These are phyloP conservation scores for Passer montanus DNA, from an alignment of 2,113 vertebrate genomes.

Conservation along the genomic window DNA sequence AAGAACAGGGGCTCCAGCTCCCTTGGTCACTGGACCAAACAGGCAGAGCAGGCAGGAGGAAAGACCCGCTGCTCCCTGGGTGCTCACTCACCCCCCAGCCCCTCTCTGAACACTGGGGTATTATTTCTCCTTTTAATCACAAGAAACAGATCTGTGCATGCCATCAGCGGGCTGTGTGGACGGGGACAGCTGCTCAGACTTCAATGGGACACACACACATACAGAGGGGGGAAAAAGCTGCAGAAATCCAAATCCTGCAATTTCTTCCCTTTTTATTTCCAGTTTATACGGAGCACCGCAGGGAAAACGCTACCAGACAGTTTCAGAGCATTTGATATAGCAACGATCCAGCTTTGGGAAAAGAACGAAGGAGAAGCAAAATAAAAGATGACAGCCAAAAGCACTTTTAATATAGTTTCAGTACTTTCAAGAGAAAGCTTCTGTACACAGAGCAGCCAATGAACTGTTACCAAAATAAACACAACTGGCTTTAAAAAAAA, in stretches of 20 bases:
- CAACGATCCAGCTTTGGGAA: conserved; percentile 47
- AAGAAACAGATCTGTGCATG: conserved; percentile 49
- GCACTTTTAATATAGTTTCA: conserved; percentile 59
- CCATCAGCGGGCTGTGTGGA: not conserved
- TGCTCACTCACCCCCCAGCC: not conserved
- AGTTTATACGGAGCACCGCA: conserved; percentile 28
- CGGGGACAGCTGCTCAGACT: conserved; percentile 56
- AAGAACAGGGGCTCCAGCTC: not conserved
- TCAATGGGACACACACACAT: not conserved
- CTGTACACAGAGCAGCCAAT: conserved; percentile 29
- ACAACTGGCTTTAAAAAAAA: conserved; percentile 16
- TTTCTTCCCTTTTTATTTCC: conserved; percentile 51
- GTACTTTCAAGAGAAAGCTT: conserved; percentile 61
- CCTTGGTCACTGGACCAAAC: not conserved
- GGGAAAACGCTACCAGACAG: conserved; percentile 56
- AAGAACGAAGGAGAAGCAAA: conserved; percentile 40
- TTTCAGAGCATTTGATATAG: conserved; percentile 52
- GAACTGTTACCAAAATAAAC: conserved; percentile 64
- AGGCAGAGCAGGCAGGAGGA: not conserved
- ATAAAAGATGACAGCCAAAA: conserved; percentile 66
- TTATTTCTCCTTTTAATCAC: conserved; percentile 54
- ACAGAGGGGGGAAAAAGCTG: not conserved
- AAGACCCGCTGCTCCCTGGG: not conserved
- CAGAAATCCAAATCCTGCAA: conserved; percentile 46
- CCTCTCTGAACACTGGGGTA: conserved; percentile 19